Evolutionary conservation across 2,888 invertebrate species (phyloP), one percentile per base, ranked within the genome.

Genomic region (Cartodere bifasciata): DNA sequence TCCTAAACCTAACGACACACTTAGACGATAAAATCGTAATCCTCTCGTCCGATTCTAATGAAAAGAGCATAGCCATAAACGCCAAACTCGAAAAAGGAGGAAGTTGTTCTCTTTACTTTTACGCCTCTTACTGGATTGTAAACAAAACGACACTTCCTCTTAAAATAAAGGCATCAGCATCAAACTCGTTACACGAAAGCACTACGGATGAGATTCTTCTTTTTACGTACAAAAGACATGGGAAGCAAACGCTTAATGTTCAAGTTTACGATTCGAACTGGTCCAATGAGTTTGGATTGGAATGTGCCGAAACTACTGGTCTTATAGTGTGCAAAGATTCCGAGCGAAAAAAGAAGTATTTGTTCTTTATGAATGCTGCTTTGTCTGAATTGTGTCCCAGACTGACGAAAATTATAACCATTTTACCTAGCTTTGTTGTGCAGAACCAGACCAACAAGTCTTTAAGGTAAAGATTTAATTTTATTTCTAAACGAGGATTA

Each of bases 51-150:
- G 82, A 81, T 23, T 67, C 67, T 40, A 78, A 76, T 22, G 69
- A 67, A 46, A 74, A 75, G 43, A 72, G 78, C 44, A 63, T 83
- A 41, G 66, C 72, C 13, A 63, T 85, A 27, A 73, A 75, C 48
- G 70, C 81, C 15, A 72, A 73, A 41, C 65, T 77, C 12, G 74
- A 73, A 35, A 64, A 74, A 29, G 65, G 65, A 20, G 68, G 70
- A 29, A 69, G 70, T 44, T 71, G 75, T 58, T 70, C 75, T 39
- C 56, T 85, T 31, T 68, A 68, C 47, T 64, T 85, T 48, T 79
- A 81, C 53, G 75, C 84, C 2, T 83, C 84, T 10, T 87, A 81
- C 56, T 91, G 90, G 88, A 68, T 91, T 48, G 75, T 90, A 40
- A 91, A 91, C 61, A 85, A 85, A 60, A 82, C 86, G 3, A 83